Percentiles rank a stretch among this genome's conserved stretches.
These are phyloP conservation scores for Botia almorhae DNA, from an alignment of 2,797 vertebrate species.

Conservation along the genomic window DNA sequence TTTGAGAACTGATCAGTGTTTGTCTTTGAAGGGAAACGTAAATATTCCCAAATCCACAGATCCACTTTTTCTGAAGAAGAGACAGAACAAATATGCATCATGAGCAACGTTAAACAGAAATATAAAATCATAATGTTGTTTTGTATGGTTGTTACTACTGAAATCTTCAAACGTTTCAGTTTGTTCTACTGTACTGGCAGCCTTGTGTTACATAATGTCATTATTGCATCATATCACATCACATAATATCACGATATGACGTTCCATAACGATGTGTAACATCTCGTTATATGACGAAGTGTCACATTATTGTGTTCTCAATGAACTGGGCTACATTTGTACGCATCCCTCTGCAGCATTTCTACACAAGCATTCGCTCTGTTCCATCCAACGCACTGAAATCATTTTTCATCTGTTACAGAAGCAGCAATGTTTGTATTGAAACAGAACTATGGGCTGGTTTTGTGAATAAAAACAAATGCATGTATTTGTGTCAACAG, in stretches of 20 bases:
- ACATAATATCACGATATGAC: neutral
- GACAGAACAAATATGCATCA: slow-evolving; percentile 54
- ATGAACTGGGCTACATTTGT: slow-evolving; percentile 71
- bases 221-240: slow-evolving; percentile 44
- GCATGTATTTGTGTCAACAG: slow-evolving; percentile 94
- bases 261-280: neutral
- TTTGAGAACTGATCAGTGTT: slow-evolving; percentile 73
- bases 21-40: slow-evolving; percentile 79
- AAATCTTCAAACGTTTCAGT: slow-evolving; percentile 70
- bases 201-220: slow-evolving; percentile 40
- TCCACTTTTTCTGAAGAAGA: slow-evolving; percentile 70
- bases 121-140: slow-evolving; percentile 61
- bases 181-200: slow-evolving; percentile 52
- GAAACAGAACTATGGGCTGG: slow-evolving; percentile 97
- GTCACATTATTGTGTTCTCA: slow-evolving; percentile 71
- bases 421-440: slow-evolving; percentile 97
- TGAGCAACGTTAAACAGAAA: slow-evolving; percentile 58
- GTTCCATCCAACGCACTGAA: slow-evolving; percentile 82
- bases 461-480: slow-evolving; percentile 99
- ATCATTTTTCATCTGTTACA: slow-evolving; percentile 80
- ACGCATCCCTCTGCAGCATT: slow-evolving; percentile 74
- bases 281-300: slow-evolving; percentile 9
- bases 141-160: slow-evolving; percentile 68
- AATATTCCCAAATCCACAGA: slow-evolving; percentile 76
- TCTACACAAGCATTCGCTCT: slow-evolving; percentile 80